Base-by-base conservation (phyloP, 2,888 invertebrate species). In the Heliothis peltigera region DNA sequence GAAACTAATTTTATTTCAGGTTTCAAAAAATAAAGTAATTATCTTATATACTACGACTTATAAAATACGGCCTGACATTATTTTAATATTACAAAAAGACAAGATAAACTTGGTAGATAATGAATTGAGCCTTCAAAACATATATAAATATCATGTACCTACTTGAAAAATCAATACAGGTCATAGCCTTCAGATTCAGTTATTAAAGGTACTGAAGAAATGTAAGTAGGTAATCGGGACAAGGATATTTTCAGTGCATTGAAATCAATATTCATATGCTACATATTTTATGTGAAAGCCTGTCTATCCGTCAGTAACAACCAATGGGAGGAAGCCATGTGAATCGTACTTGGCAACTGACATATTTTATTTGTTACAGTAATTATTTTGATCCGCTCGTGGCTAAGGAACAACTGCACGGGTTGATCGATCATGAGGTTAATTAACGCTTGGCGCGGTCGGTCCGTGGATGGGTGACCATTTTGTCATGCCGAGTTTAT, bases 171-270 rank as follows among this genome's bases (percentile, higher is more conserved):
- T 57, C 56, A 46, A 28, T 46, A 61, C n/a, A 62, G 32, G 10
- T 32, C 32, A 32, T 32, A 32, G 18, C 65, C 59, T 79, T 71
- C 68, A 71, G 51, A 15, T 46, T 22, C 48, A 61, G 25, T 19
- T 25, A 63, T 64, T 66, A 69, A 74, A 74, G 21, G 51, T 67
- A 67, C 49, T 64, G 49, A 53, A 73, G 54, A 39, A 64, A 52
- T 61, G 66, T 58, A 82, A 80, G 22, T 82, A 76, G 84, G 84
- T 81, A 83, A 87, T 65, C 84, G 59, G 88, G 72, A 64, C 89
- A 86, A 88, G 87, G 88, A 79, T 69, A 56, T 19, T 47, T 64
- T 19, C 46, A 60, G 47, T 79, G 77, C 66, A 79, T 21, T 59
- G 43, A 21, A 65, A 64, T 76, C 75, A 54, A 80, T 78, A 69